These are phyloP conservation scores for Poecilia wingei DNA, from an alignment of 2,797 vertebrate genomes.

Conservation along the genomic window DNA sequence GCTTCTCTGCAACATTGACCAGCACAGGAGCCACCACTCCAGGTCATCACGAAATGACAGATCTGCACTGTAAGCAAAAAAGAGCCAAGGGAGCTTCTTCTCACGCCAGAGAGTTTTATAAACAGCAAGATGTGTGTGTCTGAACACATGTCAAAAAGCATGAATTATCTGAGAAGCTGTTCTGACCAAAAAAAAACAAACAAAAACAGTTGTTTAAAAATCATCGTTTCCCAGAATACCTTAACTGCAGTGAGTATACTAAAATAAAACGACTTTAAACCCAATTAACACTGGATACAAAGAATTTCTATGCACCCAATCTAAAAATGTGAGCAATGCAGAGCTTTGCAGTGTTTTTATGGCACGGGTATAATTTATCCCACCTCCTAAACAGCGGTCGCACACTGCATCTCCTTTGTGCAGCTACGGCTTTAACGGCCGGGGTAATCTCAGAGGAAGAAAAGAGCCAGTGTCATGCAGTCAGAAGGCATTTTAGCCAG, in stretches of 20 bases:
- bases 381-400: constrained; percentile 53
- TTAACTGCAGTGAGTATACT: background rate
- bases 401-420: constrained; percentile 70
- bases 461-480: constrained; percentile 74
- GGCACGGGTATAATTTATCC: constrained; percentile 63
- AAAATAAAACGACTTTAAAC: constrained; percentile 19
- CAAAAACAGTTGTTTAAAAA: background rate
- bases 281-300: constrained; percentile 58
- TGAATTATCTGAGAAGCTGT: background rate
- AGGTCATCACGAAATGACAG: constrained; percentile 56
- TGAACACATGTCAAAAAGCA: constrained; percentile 13
- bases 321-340: constrained; percentile 53
- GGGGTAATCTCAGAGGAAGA: constrained; percentile 62
- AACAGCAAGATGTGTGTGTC: constrained; percentile 23
- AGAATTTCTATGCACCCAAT: constrained; percentile 38
- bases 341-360: constrained; percentile 58
- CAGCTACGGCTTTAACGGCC: constrained; percentile 37
- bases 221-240: constrained; percentile 10
- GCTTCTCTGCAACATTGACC: constrained; percentile 47
- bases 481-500: constrained; percentile 72
- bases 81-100: constrained; percentile 28
- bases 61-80: constrained; percentile 33
- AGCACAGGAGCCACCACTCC: constrained; percentile 34
- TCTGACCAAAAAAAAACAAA: background rate
- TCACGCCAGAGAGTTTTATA: constrained; percentile 12